phyloP scores from a whole-genome alignment of 2,888 invertebrate species.

The Athrips mouffetella region DNA sequence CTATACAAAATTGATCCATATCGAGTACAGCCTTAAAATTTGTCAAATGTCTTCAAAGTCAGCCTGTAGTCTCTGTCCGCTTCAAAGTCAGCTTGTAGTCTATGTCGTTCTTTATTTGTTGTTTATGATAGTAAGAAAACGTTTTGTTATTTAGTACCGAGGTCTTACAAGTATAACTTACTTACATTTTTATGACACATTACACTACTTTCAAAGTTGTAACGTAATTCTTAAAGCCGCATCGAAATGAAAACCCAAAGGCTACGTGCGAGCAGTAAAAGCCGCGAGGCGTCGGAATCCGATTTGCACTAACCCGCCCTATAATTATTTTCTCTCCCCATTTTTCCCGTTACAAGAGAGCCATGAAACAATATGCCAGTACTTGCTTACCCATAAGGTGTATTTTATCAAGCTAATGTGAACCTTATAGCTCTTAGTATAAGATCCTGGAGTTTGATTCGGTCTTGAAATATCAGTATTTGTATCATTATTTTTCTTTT shows the following conservation, averaged over 20 bases:
- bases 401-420: background rate
- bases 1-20: no score
- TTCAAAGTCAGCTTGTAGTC: no score
- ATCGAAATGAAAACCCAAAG: constrained; percentile 3
- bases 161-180: no score
- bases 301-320: constrained; percentile 44
- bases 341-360: constrained; percentile 57
- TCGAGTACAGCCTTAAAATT: no score
- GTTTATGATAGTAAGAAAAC: no score
- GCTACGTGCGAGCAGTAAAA: constrained; percentile 19
- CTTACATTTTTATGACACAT: no score
- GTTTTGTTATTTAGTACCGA: no score
- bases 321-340: constrained; percentile 50
- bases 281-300: constrained; percentile 32
- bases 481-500: constrained; percentile 58
- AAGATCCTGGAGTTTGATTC: constrained; percentile 13
- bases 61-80: no score
- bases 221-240: no score
- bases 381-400: constrained; percentile 7
- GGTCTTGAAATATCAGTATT: constrained; percentile 30
- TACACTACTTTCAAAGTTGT: no score
- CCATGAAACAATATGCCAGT: constrained; percentile 37
- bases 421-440: background rate
- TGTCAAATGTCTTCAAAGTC: no score
- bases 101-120: no score